Conservation (phyloP, 1,140 invertebrate species). For the Lepidurus packardi region DNA sequence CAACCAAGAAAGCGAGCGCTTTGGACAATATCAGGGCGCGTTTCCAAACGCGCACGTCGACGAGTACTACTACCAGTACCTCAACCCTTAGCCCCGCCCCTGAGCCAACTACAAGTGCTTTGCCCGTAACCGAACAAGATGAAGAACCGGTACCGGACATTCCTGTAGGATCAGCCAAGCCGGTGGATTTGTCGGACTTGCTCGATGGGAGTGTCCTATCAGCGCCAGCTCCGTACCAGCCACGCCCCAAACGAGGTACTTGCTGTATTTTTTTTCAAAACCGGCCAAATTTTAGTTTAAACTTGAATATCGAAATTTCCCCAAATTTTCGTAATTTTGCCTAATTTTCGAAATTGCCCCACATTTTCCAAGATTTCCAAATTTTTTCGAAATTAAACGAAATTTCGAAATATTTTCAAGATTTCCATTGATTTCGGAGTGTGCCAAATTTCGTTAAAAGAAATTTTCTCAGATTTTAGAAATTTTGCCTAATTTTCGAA, state of each 20-base stretch:
- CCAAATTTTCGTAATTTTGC: no score
- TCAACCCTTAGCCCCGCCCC: slow-evolving; percentile 45
- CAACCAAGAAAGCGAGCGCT: background rate
- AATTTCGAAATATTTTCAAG: no score
- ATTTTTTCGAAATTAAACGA: no score
- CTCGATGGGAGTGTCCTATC: slow-evolving; percentile 35
- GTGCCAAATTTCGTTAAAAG: no score
- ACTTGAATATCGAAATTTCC: background rate
- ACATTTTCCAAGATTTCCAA: no score
- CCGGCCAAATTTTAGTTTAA: background rate
- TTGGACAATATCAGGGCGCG: background rate
- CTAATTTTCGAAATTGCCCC: no score
- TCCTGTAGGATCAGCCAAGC: background rate
- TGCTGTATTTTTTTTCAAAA: background rate
- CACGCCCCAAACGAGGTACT: slow-evolving; percentile 13
- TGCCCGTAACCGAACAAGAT: slow-evolving; percentile 42
- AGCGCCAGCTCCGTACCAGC: background rate
- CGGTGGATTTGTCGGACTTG: slow-evolving; percentile 36
- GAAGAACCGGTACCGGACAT: slow-evolving; percentile 38
- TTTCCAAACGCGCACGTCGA: slow-evolving; percentile 34
- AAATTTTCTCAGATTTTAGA: no score
- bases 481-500: no score
- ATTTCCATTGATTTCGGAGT: no score
- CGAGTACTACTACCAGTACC: slow-evolving; percentile 44
- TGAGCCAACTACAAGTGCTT: slow-evolving; percentile 41